A percentile compares a stretch with the other conserved stretches of the same genome.
These are phyloP conservation scores for Halichoeres trimaculatus DNA, from an alignment of 2,113 vertebrate genomes.

Conservation along the genomic window DNA sequence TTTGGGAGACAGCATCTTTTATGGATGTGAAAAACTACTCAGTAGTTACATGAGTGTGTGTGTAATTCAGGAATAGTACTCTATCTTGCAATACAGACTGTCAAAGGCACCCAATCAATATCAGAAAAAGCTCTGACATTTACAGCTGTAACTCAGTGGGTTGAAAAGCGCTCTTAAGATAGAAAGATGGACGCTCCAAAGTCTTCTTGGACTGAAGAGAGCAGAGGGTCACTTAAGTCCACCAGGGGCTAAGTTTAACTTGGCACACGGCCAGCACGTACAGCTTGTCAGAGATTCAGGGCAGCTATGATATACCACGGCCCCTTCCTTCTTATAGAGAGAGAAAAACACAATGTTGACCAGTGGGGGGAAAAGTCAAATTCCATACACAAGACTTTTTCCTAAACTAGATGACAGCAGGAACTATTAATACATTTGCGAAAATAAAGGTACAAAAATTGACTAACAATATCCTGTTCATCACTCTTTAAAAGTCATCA, in stretches of 20 bases:
- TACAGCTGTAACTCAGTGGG: conserved; percentile 35
- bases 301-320: conserved; percentile 5
- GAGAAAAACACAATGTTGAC: not conserved
- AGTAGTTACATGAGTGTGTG: not conserved
- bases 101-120: conserved; percentile 15
- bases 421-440: not conserved
- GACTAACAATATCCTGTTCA: not conserved
- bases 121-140: conserved; percentile 3
- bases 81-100: not conserved
- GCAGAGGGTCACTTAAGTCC: conserved; percentile 51
- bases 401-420: conserved; percentile 1
- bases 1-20: too few relatives aligned
- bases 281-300: conserved; percentile 35
- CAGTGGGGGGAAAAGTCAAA: conserved; percentile 1
- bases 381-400: conserved; percentile 10
- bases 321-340: conserved; percentile 15
- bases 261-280: conserved; percentile 44
- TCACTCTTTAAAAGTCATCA: too few relatives aligned
- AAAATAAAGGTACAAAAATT: not conserved
- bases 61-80: not conserved
- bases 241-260: conserved; percentile 52
- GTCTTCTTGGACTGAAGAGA: conserved; percentile 44
- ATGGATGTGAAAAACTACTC: not conserved
- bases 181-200: conserved; percentile 28
- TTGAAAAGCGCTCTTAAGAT: conserved; percentile 47